phyloP scores from a whole-genome alignment of 2,888 invertebrate species.

The Acleris laterana region DNA sequence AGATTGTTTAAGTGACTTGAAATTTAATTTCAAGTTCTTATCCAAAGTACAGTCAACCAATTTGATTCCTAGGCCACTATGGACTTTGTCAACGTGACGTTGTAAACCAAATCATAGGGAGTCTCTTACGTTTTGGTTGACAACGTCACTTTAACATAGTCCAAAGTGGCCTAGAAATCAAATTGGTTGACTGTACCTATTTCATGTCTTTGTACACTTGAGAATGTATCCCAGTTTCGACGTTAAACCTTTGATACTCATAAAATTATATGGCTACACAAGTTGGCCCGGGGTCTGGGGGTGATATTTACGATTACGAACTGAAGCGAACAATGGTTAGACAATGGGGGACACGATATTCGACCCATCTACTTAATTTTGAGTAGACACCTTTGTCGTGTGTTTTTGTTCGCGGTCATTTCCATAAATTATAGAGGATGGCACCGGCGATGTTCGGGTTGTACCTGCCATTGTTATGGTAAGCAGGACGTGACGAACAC shows the following conservation, averaged over 20 bases:
- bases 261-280: conserved; percentile 35
- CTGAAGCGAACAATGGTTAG: conserved; percentile 63
- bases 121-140: too few species aligned
- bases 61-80: too few species aligned
- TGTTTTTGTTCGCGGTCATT: conserved; percentile 81
- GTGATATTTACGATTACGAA: conserved; percentile 74
- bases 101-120: too few species aligned
- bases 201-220: conserved; percentile 6
- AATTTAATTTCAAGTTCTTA: conserved; percentile 8
- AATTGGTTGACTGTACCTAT: too few species aligned
- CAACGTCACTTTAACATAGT: too few species aligned
- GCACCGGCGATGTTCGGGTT: conserved; percentile 52
- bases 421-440: conserved; percentile 81
- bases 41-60: too few species aligned
- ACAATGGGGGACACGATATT: conserved; percentile 72
- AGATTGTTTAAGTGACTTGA: background rate
- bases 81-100: too few species aligned
- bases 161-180: too few species aligned
- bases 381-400: conserved; percentile 82
- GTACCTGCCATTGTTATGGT: conserved; percentile 82
- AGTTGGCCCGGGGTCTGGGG: conserved; percentile 50
- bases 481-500: conserved; percentile 73
- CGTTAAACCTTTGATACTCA: conserved; percentile 24
- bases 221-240: conserved; percentile 18
- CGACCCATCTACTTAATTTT: conserved; percentile 82